Base-by-base conservation (phyloP, 1,140 invertebrate genomes). In the Eciton burchellii region DNA sequence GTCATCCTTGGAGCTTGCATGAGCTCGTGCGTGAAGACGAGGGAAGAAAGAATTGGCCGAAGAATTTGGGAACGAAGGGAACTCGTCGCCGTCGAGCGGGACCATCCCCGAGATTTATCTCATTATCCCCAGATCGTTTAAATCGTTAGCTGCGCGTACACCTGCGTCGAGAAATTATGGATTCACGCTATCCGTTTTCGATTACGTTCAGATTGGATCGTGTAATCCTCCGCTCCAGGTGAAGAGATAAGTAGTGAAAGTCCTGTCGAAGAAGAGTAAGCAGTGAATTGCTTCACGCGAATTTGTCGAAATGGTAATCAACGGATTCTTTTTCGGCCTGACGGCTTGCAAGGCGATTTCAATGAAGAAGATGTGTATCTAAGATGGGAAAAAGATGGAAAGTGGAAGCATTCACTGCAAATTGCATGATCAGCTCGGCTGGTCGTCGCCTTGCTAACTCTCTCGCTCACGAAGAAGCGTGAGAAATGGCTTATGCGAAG, bases 401-500 rank as follows among this genome's bases (percentile, higher is more conserved):
- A 77, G 41, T 68, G 49, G 49, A 68, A 56, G 56, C 35, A 16
- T 43, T 70, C 49, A 56, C 49, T 54, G 21, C 6, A 19, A 54
- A 29, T 79, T 47, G 63, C 62, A 68, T 11, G 74, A 77, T 68
- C 35, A 47, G n/a, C 19, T 45, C 41, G 21, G 35, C 12, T 45
- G 72, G 35, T 59, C 70, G 35, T 59, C 70, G 54, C 43, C 35
- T 19, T 54, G 62, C 24, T 68, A 68, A 43, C 24, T 29, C 12
- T 9, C 1, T 1, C 29, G 35, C 4, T 41, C 57, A 54, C n/a
- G 35, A 56, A 45, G 63, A 56, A 21, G 65, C 74, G 74, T 79
- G 74, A 63, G 74, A 79, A 79, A 79, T 79, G 21, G 35, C 52
- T 70, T 66, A 41, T 70, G 74, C 35, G 63, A 79, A 70, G 60